These are phyloP conservation scores for Thryonomys swinderianus DNA, from an alignment of 2,113 vertebrate genomes.

Conservation along the genomic window DNA sequence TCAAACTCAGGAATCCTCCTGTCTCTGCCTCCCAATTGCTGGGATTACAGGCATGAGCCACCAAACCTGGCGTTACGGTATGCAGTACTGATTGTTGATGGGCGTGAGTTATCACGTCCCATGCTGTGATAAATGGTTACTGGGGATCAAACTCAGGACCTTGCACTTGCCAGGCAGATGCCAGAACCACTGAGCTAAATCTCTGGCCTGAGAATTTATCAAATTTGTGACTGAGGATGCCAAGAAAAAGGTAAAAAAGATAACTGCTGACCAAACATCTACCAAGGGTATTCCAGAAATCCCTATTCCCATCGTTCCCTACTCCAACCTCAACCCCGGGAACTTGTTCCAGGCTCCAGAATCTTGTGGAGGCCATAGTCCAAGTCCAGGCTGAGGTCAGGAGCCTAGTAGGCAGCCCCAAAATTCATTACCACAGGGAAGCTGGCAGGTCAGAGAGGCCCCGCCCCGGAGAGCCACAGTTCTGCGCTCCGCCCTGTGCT, in stretches of 20 bases:
- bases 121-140: no score
- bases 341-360: background rate
- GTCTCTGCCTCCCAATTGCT: no score
- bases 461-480: background rate
- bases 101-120: no score
- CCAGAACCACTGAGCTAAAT: no score
- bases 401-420: fast-evolving
- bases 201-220: no score
- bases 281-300: background rate
- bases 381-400: background rate
- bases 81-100: no score
- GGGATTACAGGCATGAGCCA: no score
- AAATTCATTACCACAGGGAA: background rate
- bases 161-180: no score
- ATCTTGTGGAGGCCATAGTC: background rate
- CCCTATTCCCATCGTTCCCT: background rate
- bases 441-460: background rate
- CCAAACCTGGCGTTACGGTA: no score
- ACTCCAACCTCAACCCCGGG: background rate
- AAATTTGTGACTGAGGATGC: constrained; percentile 5
- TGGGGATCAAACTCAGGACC: no score
- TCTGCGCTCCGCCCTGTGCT: background rate
- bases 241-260: background rate
- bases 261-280: background rate
- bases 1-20: no score